A percentile compares a stretch with the other conserved stretches of the same genome.
phyloP scores from a whole-genome alignment of 2,888 invertebrate species.

The Prostheceraeus crozeri region DNA sequence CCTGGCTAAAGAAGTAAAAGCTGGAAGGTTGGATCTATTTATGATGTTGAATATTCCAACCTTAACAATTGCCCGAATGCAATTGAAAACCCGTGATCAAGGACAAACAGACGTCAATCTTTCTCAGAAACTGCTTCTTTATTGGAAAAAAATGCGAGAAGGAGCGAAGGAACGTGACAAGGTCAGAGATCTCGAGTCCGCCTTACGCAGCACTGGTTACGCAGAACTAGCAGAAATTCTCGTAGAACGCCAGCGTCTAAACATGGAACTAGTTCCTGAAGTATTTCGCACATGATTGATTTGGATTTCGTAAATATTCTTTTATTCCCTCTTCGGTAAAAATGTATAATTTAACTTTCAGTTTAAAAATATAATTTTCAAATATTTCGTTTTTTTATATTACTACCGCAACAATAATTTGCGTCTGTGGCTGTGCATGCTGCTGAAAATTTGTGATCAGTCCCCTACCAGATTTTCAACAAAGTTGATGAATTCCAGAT shows the following conservation, averaged over 20 bases:
- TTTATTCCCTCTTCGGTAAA: no score
- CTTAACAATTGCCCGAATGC: constrained; percentile 21
- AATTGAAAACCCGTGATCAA: neutral
- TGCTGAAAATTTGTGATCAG: no score
- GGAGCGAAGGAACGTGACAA: constrained; percentile 37
- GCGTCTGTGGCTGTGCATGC: no score
- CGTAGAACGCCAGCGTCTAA: constrained; percentile 36
- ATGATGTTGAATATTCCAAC: constrained; percentile 40
- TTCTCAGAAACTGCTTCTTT: constrained; percentile 32
- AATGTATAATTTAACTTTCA: no score
- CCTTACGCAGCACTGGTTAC: constrained; percentile 33
- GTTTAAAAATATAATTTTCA: no score
- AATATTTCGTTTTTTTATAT: no score
- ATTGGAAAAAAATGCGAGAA: constrained; percentile 37
- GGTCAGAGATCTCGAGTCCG: constrained; percentile 37
- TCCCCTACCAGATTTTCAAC: no score
- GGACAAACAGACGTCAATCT: constrained; percentile 18
- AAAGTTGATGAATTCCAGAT: no score
- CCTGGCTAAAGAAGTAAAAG: constrained; percentile 36
- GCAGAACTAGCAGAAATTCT: constrained; percentile 38
- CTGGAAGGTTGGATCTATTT: constrained; percentile 20
- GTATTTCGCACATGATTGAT: constrained; percentile 16
- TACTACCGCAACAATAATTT: no score
- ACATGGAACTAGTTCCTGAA: constrained; percentile 37
- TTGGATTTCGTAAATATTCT: neutral